Conservation (phyloP, 2,113 vertebrate genomes). For the Ornithorhynchus anatinus region DNA sequence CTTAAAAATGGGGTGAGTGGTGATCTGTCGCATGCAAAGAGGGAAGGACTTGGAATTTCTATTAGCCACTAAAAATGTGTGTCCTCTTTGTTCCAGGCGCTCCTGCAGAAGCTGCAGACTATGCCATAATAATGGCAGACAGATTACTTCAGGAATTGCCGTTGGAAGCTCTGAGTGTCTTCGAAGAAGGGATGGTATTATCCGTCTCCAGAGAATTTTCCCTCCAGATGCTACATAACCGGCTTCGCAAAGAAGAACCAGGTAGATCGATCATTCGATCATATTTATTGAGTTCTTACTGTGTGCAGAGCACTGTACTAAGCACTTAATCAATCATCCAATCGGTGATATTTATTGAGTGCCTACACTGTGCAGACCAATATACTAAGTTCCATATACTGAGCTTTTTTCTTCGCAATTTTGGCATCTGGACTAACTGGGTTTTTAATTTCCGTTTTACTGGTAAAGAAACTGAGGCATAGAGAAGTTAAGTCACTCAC, state of each 20-base stretch:
- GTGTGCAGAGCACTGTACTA: no score
- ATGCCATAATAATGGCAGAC: conserved; percentile 78
- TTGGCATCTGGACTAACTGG: background rate
- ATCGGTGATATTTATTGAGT: no score
- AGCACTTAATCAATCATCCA: no score
- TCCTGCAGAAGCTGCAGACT: conserved; percentile 54
- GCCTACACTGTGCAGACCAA: no score
- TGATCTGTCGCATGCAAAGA: no score
- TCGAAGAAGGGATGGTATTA: conserved; percentile 63
- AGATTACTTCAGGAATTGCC: conserved; percentile 77
- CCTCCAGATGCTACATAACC: conserved; percentile 79
- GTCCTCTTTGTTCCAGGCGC: conserved; percentile 36
- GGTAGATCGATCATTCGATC: conserved; percentile 60
- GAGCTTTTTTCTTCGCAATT: background rate
- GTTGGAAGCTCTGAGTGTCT: conserved; percentile 76
- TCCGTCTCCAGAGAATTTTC: conserved; percentile 86
- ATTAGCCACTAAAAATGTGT: no score
- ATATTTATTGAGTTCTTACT: no score
- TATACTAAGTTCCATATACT: background rate
- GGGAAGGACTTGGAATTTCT: no score
- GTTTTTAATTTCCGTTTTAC: background rate
- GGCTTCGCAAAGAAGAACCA: conserved; percentile 62
- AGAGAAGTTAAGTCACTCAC: no score
- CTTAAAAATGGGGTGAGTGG: no score
- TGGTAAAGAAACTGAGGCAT: no score